Base-by-base conservation (phyloP, 1,140 invertebrate species). In the Cecropterus lyciades region DNA sequence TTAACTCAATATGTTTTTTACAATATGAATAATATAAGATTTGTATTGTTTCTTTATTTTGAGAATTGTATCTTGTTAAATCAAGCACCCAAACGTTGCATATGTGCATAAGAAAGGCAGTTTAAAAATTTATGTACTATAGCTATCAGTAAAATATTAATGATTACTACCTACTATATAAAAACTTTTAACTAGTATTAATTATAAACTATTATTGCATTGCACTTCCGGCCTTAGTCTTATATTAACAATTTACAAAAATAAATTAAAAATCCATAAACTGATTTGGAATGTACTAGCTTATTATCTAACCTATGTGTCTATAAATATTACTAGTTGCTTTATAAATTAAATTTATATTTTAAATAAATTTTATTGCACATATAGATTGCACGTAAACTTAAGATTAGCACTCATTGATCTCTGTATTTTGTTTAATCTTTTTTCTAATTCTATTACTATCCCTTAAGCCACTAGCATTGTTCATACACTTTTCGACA, bases 221-320 rank as follows among this genome's bases (percentile, higher is more conserved):
- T 91, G 88, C 88, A 91, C 88, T 65, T 76, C 86, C 86, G 85
- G 86, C 85, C 86, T 75, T 73, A 30, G 1, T 79, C n/a, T 57
- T 56, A 49, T 46, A 60, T 56, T 52, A 69, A 40, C 17, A 49
- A 65, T 43, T 42, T 46, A 57, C 27, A 27, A 51, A 60, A 72
- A 42, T 24, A 24, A 24, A 56, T 43, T 40, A 40, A 20, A 42
- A 24, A 27, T 51, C 48, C 48, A 30, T 51, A 51, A 51, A 30
- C 6, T 14, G 13, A 27, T 27, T 51, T 51, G n/a, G 24, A 30
- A 30, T 51, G 13, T 11, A 48, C 17, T 48, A 30, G 13, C 11
- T 9, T 65, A 53, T 30, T 62, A 13, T 48, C 42, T 60, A 65
- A 51, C 24, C 17, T 53, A 67, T 30, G 20, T 67, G 62, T 46